A percentile compares a stretch with the other conserved stretches of the same genome.
phyloP scores from a whole-genome alignment of 2,888 invertebrate genomes.

The Schizotus pectinicornis region DNA sequence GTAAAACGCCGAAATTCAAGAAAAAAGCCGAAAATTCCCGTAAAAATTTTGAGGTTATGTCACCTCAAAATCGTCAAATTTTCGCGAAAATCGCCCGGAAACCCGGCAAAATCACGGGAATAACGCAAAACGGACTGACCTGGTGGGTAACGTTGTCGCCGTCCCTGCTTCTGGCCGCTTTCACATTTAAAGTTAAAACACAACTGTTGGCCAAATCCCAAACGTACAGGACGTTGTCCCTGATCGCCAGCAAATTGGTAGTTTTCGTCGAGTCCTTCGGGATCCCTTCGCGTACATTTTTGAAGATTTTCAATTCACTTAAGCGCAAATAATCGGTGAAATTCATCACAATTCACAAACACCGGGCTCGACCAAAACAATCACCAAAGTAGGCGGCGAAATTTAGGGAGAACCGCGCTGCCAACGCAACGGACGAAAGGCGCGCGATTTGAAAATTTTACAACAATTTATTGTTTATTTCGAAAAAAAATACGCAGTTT shows the following conservation, averaged over 20 bases:
- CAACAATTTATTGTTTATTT: too few species aligned
- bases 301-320: slow-evolving; percentile 67
- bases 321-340: slow-evolving; percentile 66
- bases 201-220: slow-evolving; percentile 72
- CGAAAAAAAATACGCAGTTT: too few species aligned
- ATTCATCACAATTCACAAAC: slow-evolving; percentile 59
- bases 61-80: not conserved
- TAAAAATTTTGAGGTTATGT: slow-evolving; percentile 6
- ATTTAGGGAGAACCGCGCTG: slow-evolving; percentile 8
- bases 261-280: slow-evolving; percentile 64
- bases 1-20: not conserved
- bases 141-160: slow-evolving; percentile 65
- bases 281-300: slow-evolving; percentile 64
- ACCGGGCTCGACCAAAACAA: not conserved
- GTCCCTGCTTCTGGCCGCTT: slow-evolving; percentile 55
- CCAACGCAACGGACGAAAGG: slow-evolving; percentile 18
- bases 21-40: not conserved
- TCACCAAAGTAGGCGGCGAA: too few species aligned
- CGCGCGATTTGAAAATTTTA: slow-evolving; percentile 15
- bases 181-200: slow-evolving; percentile 67
- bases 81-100: not conserved
- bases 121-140: slow-evolving; percentile 60
- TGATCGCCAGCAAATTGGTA: slow-evolving; percentile 67
- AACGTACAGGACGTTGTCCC: slow-evolving; percentile 71
- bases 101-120: not conserved